Base-by-base conservation (phyloP, 2,113 vertebrate genomes). In the Leptobrachium ailaonicum region DNA sequence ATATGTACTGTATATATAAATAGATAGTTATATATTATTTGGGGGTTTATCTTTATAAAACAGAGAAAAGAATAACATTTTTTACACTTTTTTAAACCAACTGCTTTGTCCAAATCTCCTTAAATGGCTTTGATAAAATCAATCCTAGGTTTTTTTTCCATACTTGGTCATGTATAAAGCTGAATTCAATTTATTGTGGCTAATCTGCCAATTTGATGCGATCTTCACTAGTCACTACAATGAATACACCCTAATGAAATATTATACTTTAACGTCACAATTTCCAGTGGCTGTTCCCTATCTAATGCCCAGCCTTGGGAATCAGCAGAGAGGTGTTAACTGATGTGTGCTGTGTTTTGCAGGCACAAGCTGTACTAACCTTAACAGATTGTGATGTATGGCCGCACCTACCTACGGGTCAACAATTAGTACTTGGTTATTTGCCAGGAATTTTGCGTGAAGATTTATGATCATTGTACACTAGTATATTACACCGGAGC, bases 291-390 rank as follows among this genome's bases (percentile, higher is more conserved):
- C 44, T 20, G 43, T 82, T 54, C 1, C 2, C 11, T 74, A 0
- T 66, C 84, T 78, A 41, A 72, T 79, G 72, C 77, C 63, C 32
- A 43, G 77, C 69, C 77, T 63, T 66, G 41, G 66, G 71, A 66
- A 80, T 73, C 77, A 80, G 70, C 70, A 80, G 47, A 9, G 47
- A 80, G 71, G 77, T 78, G 77, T 73, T 80, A 80, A 80, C 11
- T 42, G 77, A 80, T 67, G 70, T 44, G n/a, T 14, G 60, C 10
- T 41, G 32, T 80, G 50, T 80, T 80, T 67, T 74, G 62, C 67
- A 71, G 54, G 69, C 76, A 78, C 76, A 78, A 13, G 44, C 42
- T 67, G 78, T 80, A 50, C 63, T 68, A 41, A 73, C 56, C 63
- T 44, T 42, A 41, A 67, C 63, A 80, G 56, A 56, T 43, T 54